These are phyloP conservation scores for Nomada goodeniana DNA, from an alignment of 2,888 invertebrate species.

Conservation along the genomic window DNA sequence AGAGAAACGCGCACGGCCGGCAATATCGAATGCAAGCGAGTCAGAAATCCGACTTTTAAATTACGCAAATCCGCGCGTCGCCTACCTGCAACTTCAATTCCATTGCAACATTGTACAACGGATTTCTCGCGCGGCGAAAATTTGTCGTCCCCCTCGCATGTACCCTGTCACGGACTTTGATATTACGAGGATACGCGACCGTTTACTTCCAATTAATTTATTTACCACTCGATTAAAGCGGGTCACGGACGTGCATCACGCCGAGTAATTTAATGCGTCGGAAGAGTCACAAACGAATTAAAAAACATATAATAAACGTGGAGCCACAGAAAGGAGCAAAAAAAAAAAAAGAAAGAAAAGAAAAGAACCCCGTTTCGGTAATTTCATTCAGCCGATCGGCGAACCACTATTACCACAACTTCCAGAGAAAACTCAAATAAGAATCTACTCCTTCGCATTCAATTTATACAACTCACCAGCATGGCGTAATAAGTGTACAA, in stretches of 20 bases:
- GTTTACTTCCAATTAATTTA: conserved; percentile 43
- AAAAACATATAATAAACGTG: not conserved
- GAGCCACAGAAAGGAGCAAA: too few relatives aligned
- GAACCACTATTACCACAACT: not conserved
- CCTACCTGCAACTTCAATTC: conserved; percentile 1
- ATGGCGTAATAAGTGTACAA: too few relatives aligned
- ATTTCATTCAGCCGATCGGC: too few relatives aligned
- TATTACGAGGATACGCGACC: conserved; percentile 19
- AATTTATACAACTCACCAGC: not conserved
- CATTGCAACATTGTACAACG: conserved; percentile 24
- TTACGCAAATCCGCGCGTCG: conserved; percentile 41
- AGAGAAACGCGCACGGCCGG: conserved; percentile 1
- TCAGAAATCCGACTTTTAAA: conserved; percentile 34
- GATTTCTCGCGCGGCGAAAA: not conserved
- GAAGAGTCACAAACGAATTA: not conserved
- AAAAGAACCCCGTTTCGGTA: not conserved
- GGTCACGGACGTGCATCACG: conserved; percentile 22
- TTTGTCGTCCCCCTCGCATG: conserved; percentile 23
- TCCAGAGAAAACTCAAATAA: not conserved
- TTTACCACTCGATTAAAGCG: conserved; percentile 20
- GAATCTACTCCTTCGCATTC: not conserved
- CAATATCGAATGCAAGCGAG: not conserved
- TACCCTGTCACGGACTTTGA: conserved; percentile 29
- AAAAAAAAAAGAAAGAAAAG: not conserved
- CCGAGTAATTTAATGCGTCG: conserved; percentile 15